Conservation (phyloP, 2,113 vertebrate species). For the Pipra filicauda region DNA sequence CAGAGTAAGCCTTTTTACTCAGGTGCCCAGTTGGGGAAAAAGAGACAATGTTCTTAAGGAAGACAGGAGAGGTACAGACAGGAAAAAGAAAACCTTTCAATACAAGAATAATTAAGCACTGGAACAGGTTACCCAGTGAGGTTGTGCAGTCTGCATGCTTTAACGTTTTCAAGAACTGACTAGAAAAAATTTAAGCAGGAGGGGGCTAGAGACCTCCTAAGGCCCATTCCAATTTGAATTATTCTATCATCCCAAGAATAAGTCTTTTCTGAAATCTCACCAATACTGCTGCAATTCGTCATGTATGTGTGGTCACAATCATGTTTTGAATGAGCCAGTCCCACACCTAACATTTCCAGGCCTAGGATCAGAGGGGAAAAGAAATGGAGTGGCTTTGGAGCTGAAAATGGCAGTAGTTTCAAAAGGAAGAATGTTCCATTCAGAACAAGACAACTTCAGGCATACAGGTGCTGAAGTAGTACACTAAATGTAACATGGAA, state of each 20-base stretch:
- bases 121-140: not conserved
- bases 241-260: not conserved
- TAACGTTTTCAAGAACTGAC: not conserved
- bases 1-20: not conserved
- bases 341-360: not conserved
- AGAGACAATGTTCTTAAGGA: not conserved
- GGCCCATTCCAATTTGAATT: not conserved
- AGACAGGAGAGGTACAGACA: not conserved
- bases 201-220: not conserved
- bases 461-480: not conserved
- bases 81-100: not conserved
- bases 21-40: not conserved
- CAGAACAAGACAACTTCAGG: not conserved
- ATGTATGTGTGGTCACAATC: not conserved
- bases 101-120: not conserved
- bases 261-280: not conserved
- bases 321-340: not conserved
- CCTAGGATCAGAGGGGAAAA: rapidly evolving
- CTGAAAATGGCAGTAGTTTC: not conserved
- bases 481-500: not conserved
- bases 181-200: not conserved
- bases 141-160: not conserved
- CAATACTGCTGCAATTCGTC: not conserved
- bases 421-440: not conserved
- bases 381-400: not conserved